Evolutionary conservation across 2,113 vertebrate genomes (phyloP).

Genomic region (Toxotes jaculatrix): DNA sequence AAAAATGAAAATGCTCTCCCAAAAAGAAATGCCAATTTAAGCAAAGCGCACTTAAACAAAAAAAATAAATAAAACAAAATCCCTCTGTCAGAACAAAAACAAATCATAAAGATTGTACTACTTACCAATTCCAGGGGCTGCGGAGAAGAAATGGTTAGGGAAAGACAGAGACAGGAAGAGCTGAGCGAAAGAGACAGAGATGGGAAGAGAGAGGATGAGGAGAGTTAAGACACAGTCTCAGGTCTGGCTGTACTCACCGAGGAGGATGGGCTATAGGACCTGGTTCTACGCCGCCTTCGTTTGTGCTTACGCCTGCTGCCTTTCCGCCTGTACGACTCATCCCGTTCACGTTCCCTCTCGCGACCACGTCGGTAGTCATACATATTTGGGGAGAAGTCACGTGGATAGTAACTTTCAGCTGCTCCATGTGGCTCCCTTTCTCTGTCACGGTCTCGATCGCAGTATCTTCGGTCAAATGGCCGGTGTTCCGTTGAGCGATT

Average conservation of each 20-base stretch:
- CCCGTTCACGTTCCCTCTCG: slow-evolving; percentile 87
- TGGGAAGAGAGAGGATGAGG: slow-evolving; percentile 66
- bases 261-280: slow-evolving; percentile 97
- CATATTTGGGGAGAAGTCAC: slow-evolving; percentile 87
- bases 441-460: slow-evolving; percentile 85
- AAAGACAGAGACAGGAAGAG: slow-evolving; percentile 74
- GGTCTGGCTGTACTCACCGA: slow-evolving; percentile 92
- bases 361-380: slow-evolving; percentile 91
- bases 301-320: slow-evolving; percentile 98
- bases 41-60: slow-evolving; percentile 40
- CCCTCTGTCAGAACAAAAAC: slow-evolving; percentile 58
- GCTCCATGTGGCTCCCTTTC: slow-evolving; percentile 85
- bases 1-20: slow-evolving; percentile 80
- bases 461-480: slow-evolving; percentile 90
- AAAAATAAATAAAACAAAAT: slow-evolving; percentile 42
- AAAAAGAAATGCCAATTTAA: slow-evolving; percentile 58
- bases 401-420: slow-evolving; percentile 88
- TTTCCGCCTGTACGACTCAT: slow-evolving; percentile 87
- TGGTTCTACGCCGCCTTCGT: slow-evolving; percentile 95
- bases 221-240: slow-evolving; percentile 66
- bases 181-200: slow-evolving; percentile 62
- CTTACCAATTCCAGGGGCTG: slow-evolving; percentile 86
- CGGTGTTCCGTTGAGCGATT: slow-evolving; percentile 91
- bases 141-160: slow-evolving; percentile 77
- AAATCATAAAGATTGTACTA: slow-evolving; percentile 87